Base-by-base conservation (phyloP, 2,888 invertebrate genomes). In the Ametastegia equiseti region DNA sequence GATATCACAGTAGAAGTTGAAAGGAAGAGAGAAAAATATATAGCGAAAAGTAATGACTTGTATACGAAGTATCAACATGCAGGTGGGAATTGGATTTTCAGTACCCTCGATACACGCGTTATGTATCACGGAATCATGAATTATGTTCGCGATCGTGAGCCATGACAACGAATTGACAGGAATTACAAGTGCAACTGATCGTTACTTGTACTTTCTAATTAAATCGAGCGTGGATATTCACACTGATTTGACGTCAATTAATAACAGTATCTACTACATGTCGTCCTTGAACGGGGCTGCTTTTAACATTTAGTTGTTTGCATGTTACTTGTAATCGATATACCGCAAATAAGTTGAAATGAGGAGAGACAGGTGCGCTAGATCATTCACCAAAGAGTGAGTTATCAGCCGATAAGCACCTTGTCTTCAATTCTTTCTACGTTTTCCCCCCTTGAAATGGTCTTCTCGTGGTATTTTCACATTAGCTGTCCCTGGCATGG, bases 161-260 rank as follows among this genome's bases (percentile, higher is more conserved):
- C 71, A 47, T 71, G 45, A 71, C 71, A 67, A 67, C 65, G 65
- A 36, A 67, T 67, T 19, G 71, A n/a, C n/a, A 71, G 42, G 7
- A 47, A 71, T n/a, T n/a, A n/a, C 42, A 71, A 71, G 30, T 71
- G 42, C 71, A 45, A 47, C 47, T 47, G n/a, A n/a, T n/a, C 7
- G 30, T 30, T 7, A 30, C 71, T 71, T 27, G 47, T 47, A 71
- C 71, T 71, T 71, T 71, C 71, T 71, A 71, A 71, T 71, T 71
- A 71, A 71, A 71, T 71, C 45, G 47, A 47, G 47, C 71, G 47
- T 47, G 42, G 47, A n/a, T 47, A 71, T 71, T 71, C 71, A n/a
- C 47, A 15, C 45, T 47, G 27, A 47, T 47, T 27, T 47, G 71
- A 47, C n/a, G 13, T 30, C 23, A 19, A 71, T 71, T 15, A 71